Conservation (phyloP, 2,113 vertebrate species). For the Anolis carolinensis region DNA sequence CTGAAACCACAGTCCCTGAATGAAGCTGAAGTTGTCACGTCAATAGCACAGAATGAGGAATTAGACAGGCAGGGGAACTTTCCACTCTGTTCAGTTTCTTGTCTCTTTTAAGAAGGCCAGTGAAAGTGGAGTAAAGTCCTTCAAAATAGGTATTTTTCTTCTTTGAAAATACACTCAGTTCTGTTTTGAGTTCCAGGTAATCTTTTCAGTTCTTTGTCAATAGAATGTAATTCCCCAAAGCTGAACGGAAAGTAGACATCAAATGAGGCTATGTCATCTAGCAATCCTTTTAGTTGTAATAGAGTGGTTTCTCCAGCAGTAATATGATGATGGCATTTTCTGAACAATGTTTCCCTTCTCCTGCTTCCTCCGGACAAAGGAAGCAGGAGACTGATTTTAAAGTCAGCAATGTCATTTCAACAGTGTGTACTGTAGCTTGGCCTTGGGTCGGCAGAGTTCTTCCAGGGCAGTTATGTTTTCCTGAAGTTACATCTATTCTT, state of each 20-base stretch:
- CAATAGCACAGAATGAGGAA: neutral
- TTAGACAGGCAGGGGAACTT: neutral
- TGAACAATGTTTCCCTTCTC: conserved; percentile 32
- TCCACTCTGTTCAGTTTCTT: neutral
- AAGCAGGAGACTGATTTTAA: neutral
- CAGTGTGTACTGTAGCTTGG: neutral
- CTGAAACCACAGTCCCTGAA: neutral
- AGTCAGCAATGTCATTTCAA: neutral
- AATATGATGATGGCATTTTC: neutral
- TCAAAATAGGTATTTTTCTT: conserved; percentile 34
- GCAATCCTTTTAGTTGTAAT: conserved; percentile 1
- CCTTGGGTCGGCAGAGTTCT: neutral
- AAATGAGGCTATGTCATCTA: conserved; percentile 27
- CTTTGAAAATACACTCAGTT: conserved; percentile 49
- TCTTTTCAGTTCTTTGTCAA: neutral
- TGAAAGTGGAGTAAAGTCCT: conserved; percentile 19
- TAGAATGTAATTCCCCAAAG: neutral
- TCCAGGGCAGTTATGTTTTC: conserved; percentile 27
- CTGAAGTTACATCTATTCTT: neutral
- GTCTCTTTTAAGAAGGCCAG: neutral
- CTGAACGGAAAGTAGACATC: neutral
- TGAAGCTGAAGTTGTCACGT: neutral
- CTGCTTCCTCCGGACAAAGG: conserved; percentile 15
- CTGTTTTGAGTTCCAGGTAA: neutral
- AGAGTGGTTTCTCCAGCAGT: neutral